These are phyloP conservation scores for Coluber constrictor DNA, from an alignment of 2,797 vertebrate species.

Conservation along the genomic window DNA sequence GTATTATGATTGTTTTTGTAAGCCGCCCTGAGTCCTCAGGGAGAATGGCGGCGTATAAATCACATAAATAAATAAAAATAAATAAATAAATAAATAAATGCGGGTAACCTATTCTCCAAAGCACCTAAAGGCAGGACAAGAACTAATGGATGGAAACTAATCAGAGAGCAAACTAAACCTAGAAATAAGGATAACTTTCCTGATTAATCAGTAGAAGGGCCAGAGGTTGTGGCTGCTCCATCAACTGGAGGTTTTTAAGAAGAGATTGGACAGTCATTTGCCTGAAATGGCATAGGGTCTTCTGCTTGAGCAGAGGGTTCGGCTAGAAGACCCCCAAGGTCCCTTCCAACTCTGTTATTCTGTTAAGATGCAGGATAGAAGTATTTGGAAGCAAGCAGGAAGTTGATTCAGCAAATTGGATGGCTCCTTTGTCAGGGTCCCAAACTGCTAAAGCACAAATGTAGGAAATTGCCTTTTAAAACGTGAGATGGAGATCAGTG, in stretches of 20 bases:
- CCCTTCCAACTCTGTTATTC: not conserved
- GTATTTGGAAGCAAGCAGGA: slow-evolving; percentile 33
- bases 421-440: slow-evolving; percentile 21
- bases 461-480: slow-evolving; percentile 40
- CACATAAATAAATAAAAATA: no score
- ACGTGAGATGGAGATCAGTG: slow-evolving; percentile 33
- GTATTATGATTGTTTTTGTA: no score
- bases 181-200: not conserved
- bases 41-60: no score
- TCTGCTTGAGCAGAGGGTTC: not conserved
- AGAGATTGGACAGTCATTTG: not conserved
- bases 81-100: no score
- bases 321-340: not conserved
- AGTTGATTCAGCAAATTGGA: slow-evolving; percentile 37
- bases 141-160: not conserved
- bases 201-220: not conserved
- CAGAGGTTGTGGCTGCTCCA: not conserved
- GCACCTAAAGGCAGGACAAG: not conserved
- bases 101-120: no score
- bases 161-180: not conserved
- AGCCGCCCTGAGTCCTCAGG: no score
- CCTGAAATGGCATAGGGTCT: not conserved
- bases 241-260: not conserved
- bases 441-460: slow-evolving; percentile 48
- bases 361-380: slow-evolving; percentile 5